Evolutionary conservation across 2,888 invertebrate species (phyloP).

Genomic region (Heliothis peltigera): DNA sequence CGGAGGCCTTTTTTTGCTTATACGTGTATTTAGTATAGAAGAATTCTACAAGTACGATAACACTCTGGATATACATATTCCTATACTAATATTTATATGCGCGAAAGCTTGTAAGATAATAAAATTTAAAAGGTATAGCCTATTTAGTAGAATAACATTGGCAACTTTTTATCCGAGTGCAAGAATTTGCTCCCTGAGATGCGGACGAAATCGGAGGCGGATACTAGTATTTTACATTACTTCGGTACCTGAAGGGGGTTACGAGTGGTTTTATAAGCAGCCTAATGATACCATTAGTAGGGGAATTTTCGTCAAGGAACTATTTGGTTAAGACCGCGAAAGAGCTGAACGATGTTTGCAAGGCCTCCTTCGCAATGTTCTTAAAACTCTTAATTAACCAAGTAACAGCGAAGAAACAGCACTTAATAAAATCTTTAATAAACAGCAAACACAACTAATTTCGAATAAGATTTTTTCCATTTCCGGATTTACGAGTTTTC

Average conservation of each 20-base stretch:
- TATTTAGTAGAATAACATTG: too few species aligned
- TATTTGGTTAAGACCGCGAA: constrained; percentile 13
- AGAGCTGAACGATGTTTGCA: constrained; percentile 18
- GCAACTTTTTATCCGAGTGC: too few species aligned
- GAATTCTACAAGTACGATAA: too few species aligned
- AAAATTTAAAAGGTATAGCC: too few species aligned
- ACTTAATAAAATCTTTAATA: constrained; percentile 33
- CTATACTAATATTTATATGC: too few species aligned
- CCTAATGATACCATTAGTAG: constrained; percentile 18
- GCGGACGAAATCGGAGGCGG: too few species aligned
- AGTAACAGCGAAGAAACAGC: constrained; percentile 14
- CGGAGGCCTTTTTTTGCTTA: not conserved
- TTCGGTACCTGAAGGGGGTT: not conserved
- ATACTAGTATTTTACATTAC: not conserved
- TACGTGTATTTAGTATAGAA: too few species aligned
- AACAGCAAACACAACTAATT: constrained; percentile 29
- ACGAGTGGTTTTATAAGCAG: constrained; percentile 18
- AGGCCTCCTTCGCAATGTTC: constrained; percentile 14
- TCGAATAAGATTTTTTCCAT: constrained; percentile 27
- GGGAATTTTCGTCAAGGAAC: constrained; percentile 29
- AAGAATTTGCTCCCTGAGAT: too few species aligned
- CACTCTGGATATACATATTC: too few species aligned
- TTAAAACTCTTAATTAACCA: constrained; percentile 37
- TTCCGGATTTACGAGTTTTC: constrained; percentile 14
- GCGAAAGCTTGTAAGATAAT: too few species aligned